Evolutionary conservation across 2,797 vertebrate genomes (phyloP), one percentile per base, ranked within the genome.

Genomic region (Eutrigla gurnardus): DNA sequence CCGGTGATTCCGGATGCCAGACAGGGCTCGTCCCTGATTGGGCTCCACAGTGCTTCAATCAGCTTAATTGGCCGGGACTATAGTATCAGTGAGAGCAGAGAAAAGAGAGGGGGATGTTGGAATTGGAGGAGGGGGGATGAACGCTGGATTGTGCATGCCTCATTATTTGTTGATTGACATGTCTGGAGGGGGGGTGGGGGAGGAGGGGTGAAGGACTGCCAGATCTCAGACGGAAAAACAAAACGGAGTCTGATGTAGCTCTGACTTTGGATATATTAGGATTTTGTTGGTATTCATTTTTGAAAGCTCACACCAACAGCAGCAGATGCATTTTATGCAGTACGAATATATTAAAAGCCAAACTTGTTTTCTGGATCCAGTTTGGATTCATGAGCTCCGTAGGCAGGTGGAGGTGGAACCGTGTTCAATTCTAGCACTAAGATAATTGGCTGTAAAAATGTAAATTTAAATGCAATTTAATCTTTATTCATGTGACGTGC

Each of bases 11-110:
- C 81, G 81, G 81, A 83, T 79, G 86, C 80, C 81, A 83, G 76
- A 74, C 72, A 46, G 39, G 46, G 54, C 84, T 67, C 17, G 14
- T 78, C 73, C 43, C 72, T 92, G 86, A 93, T 92, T 92, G 87
- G 89, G 87, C 80, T 72, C 77, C 73, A 75, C 36, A 55, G 77
- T 57, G 68, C 77, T 82, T 78, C 65, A 89, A 75, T 88, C 84
- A 39, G 83, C 77, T 57, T 92, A 93, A 93, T 92, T 93, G 91
- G 82, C 88, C 32, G 13, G 67, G 76, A 84, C 77, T 64, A 45
- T 37, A 53, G 64, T 80, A 71, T 86, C 65, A 72, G 64, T 50
- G 83, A 78, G 78, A 75, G 61, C 50, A 68, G 77, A 65, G 81
- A 83, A 74, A 84, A 74, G 75, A 80, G 65, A 67, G 58, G 6